Evolutionary conservation across 2,888 invertebrate species (phyloP).

Genomic region (Tetheella fluctuosa): DNA sequence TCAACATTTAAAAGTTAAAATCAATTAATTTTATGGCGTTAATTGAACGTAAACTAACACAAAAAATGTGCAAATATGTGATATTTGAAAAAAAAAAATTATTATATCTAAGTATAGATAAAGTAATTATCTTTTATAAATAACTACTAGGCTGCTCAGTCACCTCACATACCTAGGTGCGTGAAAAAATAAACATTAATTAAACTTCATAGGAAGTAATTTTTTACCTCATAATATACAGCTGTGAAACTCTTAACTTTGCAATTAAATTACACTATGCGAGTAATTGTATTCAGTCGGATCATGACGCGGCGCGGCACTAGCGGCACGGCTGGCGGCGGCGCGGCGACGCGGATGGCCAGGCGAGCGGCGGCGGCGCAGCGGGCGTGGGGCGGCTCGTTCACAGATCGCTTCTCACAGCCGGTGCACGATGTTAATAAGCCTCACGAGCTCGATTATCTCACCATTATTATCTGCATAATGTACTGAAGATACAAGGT

Average conservation of each 20-base stretch:
- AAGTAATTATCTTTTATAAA: neutral
- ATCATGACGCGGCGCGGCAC: slow-evolving; percentile 35
- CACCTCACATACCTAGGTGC: slow-evolving; percentile 21
- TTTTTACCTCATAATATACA: slow-evolving; percentile 59
- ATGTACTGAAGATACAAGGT: neutral
- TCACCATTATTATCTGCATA: slow-evolving; percentile 42
- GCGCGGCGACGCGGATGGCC: neutral
- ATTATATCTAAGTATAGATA: too few relatives aligned
- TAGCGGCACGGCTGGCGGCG: too few relatives aligned
- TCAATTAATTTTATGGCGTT: too few relatives aligned
- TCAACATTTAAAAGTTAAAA: too few relatives aligned
- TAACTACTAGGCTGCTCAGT: too few relatives aligned
- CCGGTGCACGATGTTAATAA: slow-evolving; percentile 42
- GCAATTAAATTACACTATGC: slow-evolving; percentile 63
- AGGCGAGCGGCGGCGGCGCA: slow-evolving; percentile 18
- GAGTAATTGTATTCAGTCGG: slow-evolving; percentile 58
- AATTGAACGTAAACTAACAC: too few relatives aligned
- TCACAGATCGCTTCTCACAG: slow-evolving; percentile 45
- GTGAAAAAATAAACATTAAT: slow-evolving; percentile 41
- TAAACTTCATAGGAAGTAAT: slow-evolving; percentile 55
- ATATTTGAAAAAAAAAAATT: too few relatives aligned
- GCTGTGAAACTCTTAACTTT: slow-evolving; percentile 61
- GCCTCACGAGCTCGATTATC: slow-evolving; percentile 45
- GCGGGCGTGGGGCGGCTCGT: slow-evolving; percentile 31
- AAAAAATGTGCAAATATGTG: too few relatives aligned